Evolutionary conservation across 1,140 invertebrate genomes (phyloP).

Genomic region (Helicoverpa zea): DNA sequence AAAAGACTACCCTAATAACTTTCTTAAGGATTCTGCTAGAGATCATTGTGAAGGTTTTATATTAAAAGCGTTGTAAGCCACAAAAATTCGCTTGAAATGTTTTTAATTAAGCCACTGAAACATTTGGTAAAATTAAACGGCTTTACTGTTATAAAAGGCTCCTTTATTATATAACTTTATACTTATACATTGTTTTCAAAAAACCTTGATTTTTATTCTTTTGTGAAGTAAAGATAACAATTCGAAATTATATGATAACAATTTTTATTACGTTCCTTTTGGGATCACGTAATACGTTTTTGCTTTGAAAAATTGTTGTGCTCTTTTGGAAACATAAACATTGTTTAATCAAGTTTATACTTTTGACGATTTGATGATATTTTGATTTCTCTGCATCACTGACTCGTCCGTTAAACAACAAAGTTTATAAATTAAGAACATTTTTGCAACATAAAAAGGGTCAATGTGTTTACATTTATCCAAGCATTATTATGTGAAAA

Average conservation of each 20-base stretch:
- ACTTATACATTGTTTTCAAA: conserved; percentile 43
- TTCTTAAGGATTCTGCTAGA: conserved; percentile 44
- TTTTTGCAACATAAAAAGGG: no score
- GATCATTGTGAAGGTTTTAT: conserved; percentile 51
- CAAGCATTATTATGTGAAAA: no score
- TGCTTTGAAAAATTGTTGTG: conserved; percentile 4
- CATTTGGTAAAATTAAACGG: conserved; percentile 48
- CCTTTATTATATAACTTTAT: conserved; percentile 47
- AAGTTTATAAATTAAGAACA: no score
- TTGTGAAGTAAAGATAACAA: conserved; percentile 42
- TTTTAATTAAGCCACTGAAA: conserved; percentile 54
- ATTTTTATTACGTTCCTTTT: conserved; percentile 9
- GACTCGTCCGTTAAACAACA: no score
- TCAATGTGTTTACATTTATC: no score
- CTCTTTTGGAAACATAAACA: neutral
- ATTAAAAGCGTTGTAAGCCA: conserved; percentile 54
- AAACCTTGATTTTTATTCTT: conserved; percentile 38
- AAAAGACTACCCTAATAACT: conserved; percentile 51
- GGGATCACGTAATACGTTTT: conserved; percentile 9
- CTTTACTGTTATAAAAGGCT: conserved; percentile 34
- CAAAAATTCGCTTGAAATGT: conserved; percentile 51
- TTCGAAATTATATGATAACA: conserved; percentile 34
- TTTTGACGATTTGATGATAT: neutral
- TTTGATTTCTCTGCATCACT: no score
- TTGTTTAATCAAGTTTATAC: neutral